Percentiles rank a stretch among this genome's conserved stretches.
phyloP scores from a whole-genome alignment of 1,140 invertebrate species.

The Araneus ventricosus region DNA sequence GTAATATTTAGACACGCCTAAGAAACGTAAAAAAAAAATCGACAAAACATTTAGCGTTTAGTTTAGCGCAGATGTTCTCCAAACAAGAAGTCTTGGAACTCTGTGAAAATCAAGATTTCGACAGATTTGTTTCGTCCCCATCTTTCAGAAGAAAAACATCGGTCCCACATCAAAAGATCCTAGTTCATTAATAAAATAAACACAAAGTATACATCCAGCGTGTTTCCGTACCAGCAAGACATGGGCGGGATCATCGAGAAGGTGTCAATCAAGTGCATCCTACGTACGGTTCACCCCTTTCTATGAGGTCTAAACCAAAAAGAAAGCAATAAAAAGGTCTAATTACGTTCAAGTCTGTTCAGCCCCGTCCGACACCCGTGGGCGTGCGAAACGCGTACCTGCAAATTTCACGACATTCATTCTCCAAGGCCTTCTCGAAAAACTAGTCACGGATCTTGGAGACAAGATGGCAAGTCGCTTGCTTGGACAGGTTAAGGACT shows the following conservation, averaged over 20 bases:
- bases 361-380: neutral
- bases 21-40: no score
- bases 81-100: no score
- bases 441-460: neutral
- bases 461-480: neutral
- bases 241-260: slow-evolving; percentile 2
- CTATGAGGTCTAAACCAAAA: neutral
- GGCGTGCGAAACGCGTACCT: slow-evolving; percentile 21
- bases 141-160: no score
- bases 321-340: neutral
- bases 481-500: neutral
- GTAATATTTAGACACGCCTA: no score
- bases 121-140: no score
- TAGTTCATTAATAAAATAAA: neutral
- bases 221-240: neutral
- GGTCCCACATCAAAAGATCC: no score
- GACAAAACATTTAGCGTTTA: no score
- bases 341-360: neutral
- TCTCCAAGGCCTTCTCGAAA: neutral
- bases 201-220: neutral
- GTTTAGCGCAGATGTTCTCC: no score
- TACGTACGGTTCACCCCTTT: neutral
- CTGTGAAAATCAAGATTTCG: no score
- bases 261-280: slow-evolving; percentile 13
- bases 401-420: slow-evolving; percentile 3